phyloP scores from a whole-genome alignment of 2,113 vertebrate species.

The Nothobranchius kuhntae region DNA sequence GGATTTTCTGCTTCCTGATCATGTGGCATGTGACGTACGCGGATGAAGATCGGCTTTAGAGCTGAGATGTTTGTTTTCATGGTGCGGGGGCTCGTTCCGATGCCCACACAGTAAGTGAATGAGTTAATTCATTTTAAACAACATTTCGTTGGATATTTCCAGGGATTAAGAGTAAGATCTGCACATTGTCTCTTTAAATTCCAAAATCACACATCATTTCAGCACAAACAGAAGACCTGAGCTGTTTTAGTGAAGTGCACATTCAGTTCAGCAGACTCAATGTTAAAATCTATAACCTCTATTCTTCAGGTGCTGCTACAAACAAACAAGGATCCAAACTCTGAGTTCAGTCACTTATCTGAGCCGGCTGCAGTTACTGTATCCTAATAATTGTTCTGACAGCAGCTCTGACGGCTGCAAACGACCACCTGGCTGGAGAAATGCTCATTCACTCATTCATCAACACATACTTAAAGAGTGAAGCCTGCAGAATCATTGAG shows the following conservation, averaged over 20 bases:
- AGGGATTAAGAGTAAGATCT: no score
- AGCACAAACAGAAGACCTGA: no score
- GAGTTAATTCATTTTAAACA: no score
- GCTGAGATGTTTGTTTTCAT: no score
- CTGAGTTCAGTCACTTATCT: background rate
- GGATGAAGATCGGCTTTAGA: no score
- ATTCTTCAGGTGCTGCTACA: background rate
- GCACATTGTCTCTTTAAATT: no score
- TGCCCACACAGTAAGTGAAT: no score
- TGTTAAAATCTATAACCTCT: slow-evolving; percentile 29
- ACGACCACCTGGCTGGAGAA: slow-evolving; percentile 43
- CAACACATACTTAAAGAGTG: slow-evolving; percentile 22
- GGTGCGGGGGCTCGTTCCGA: no score
- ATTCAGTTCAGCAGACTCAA: slow-evolving; percentile 10
- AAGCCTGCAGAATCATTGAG: background rate
- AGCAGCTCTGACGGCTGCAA: slow-evolving; percentile 37
- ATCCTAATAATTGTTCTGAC: slow-evolving; percentile 50
- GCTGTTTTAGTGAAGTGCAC: background rate
- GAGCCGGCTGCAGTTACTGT: slow-evolving; percentile 21
- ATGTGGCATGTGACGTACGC: no score
- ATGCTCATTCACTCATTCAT: slow-evolving; percentile 58
- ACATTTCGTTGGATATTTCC: no score
- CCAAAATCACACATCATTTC: no score
- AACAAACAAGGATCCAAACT: slow-evolving; percentile 1
- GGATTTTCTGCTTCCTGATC: no score